A percentile compares a stretch with the other conserved stretches of the same genome.
Evolutionary conservation across 2,888 invertebrate genomes (phyloP).

Genomic region (Epistrophe eligans): DNA sequence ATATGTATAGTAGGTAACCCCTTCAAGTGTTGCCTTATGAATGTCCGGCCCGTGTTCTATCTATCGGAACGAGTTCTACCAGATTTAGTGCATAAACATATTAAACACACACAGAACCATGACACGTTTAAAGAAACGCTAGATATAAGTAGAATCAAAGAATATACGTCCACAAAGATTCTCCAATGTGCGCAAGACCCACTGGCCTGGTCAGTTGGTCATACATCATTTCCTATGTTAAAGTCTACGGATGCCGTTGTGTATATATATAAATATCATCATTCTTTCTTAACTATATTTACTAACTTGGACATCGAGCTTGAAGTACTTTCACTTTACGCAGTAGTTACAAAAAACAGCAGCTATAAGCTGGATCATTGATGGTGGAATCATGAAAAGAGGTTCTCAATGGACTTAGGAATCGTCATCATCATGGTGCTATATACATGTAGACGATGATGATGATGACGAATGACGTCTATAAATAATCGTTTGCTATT

Average conservation of each 20-base stretch:
- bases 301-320: slow-evolving; percentile 20
- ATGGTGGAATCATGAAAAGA: slow-evolving; percentile 18
- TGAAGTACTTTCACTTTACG: slow-evolving; percentile 61
- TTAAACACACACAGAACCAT: slow-evolving; percentile 15
- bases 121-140: slow-evolving; percentile 21
- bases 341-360: slow-evolving; percentile 20
- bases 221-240: slow-evolving; percentile 68
- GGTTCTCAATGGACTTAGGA: slow-evolving; percentile 45
- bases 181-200: slow-evolving; percentile 54
- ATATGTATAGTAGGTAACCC: not conserved
- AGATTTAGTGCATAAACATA: slow-evolving; percentile 68
- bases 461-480: slow-evolving; percentile 40
- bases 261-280: slow-evolving; percentile 21
- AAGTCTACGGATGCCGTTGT: slow-evolving; percentile 14
- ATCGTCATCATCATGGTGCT: slow-evolving; percentile 23
- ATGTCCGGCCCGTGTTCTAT: slow-evolving; percentile 47
- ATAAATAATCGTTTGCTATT: slow-evolving; percentile 31
- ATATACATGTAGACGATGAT: not conserved
- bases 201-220: slow-evolving; percentile 74
- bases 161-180: slow-evolving; percentile 25
- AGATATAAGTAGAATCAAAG: slow-evolving; percentile 25
- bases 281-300: slow-evolving; percentile 18
- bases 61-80: slow-evolving; percentile 66
- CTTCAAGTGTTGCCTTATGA: slow-evolving; percentile 42
- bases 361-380: not conserved